Percentiles rank a stretch among this genome's conserved stretches.
These are phyloP conservation scores for Microdon myrmicae DNA, from an alignment of 2,888 invertebrate genomes.

Conservation along the genomic window DNA sequence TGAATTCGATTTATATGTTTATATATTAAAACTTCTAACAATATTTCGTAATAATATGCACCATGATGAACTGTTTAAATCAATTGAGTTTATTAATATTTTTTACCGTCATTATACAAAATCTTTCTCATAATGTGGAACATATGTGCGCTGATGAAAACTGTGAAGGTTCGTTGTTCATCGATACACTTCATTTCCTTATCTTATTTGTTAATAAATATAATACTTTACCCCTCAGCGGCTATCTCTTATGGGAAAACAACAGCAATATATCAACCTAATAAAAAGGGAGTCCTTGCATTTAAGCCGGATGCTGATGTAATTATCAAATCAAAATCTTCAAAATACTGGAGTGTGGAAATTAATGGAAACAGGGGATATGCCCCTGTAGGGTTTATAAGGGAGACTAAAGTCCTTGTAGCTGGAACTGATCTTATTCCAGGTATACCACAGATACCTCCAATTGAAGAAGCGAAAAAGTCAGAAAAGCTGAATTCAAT, in stretches of 20 bases:
- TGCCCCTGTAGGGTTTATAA: conserved; percentile 71
- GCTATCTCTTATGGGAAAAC: conserved; percentile 71
- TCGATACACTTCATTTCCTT: not conserved
- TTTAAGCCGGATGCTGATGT: conserved; percentile 72
- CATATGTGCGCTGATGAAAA: conserved; percentile 77
- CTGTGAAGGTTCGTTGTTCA: conserved; percentile 73
- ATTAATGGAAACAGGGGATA: conserved; percentile 77
- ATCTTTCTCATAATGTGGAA: conserved; percentile 73
- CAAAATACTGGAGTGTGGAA: conserved; percentile 74
- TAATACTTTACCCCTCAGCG: conserved; percentile 50
- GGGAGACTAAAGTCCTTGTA: conserved; percentile 71
- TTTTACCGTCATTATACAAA: conserved; percentile 38
- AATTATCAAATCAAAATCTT: conserved; percentile 77
- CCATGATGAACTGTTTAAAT: conserved; percentile 37
- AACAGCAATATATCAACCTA: conserved; percentile 70
- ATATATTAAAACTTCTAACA: conserved; percentile 14
- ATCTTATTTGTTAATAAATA: not conserved
- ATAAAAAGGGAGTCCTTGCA: conserved; percentile 71
- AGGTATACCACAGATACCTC: conserved; percentile 63
- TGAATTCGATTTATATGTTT: conserved; percentile 35
- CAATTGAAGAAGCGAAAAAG: conserved; percentile 18
- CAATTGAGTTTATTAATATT: conserved; percentile 24
- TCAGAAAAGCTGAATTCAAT: conserved; percentile 18
- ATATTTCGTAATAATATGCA: conserved; percentile 40
- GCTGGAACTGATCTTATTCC: conserved; percentile 59